A percentile compares a stretch with the other conserved stretches of the same genome.
phyloP scores from a whole-genome alignment of 2,113 vertebrate species.

The Syrmaticus mikado region DNA sequence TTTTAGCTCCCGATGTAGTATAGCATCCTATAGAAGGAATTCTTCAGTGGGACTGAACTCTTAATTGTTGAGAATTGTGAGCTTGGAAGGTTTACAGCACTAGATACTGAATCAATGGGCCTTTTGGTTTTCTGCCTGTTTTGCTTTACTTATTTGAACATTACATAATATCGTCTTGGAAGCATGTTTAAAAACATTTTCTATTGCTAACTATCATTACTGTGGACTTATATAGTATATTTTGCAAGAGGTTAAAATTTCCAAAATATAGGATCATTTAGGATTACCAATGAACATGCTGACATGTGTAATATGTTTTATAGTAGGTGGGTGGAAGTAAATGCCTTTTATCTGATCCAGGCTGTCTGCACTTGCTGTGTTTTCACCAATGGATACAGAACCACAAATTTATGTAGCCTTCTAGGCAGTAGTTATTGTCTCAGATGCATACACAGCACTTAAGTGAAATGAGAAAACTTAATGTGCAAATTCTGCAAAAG shows the following conservation, averaged over 20 bases:
- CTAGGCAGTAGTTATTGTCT: background rate
- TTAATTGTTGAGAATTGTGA: background rate
- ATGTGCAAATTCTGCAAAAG: background rate
- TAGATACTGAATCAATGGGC: background rate
- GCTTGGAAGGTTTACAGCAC: background rate
- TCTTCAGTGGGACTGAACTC: background rate
- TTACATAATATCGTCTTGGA: background rate
- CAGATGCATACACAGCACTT: too few relatives aligned
- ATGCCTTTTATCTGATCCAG: background rate
- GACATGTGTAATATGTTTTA: background rate
- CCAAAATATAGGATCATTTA: constrained; percentile 45
- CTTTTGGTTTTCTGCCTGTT: background rate
- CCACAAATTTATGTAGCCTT: background rate
- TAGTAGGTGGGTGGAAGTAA: background rate
- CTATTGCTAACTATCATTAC: constrained; percentile 5
- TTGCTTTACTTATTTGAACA: constrained; percentile 5
- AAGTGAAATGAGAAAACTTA: background rate
- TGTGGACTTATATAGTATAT: background rate
- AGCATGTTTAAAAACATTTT: background rate
- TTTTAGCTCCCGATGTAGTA: background rate
- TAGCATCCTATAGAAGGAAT: background rate
- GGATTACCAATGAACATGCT: constrained; percentile 9
- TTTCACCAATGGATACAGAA: background rate
- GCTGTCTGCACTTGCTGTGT: background rate
- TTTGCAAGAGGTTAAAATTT: constrained; percentile 33